phyloP scores from a whole-genome alignment of 2,888 invertebrate species.

The Ormyrus labotus region DNA sequence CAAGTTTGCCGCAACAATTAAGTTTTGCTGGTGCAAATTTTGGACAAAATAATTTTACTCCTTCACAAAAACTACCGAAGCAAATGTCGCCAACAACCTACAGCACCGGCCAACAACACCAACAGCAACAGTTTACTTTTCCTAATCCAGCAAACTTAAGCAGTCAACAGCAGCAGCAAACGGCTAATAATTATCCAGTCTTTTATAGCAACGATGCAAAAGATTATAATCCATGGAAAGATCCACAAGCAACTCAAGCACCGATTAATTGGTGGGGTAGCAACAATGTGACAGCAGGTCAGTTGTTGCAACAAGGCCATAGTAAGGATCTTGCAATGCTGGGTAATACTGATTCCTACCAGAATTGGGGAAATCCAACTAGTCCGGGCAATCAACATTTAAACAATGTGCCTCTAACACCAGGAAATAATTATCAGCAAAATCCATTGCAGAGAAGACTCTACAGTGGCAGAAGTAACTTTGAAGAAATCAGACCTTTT shows the following conservation, averaged over 20 bases:
- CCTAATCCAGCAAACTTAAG: slow-evolving; percentile 60
- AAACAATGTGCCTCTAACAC: slow-evolving; percentile 61
- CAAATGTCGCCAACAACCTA: slow-evolving; percentile 65
- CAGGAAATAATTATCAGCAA: slow-evolving; percentile 66
- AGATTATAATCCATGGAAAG: slow-evolving; percentile 71
- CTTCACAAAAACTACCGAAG: slow-evolving; percentile 63
- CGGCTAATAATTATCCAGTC: slow-evolving; percentile 63
- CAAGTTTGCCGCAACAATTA: slow-evolving; percentile 31
- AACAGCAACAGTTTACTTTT: slow-evolving; percentile 63
- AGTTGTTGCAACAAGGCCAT: slow-evolving; percentile 58
- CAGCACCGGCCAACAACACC: slow-evolving; percentile 58
- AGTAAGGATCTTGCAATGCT: slow-evolving; percentile 60
- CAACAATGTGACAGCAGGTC: slow-evolving; percentile 50
- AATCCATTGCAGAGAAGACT: slow-evolving; percentile 61
- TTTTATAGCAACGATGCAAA: slow-evolving; percentile 66
- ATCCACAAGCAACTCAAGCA: slow-evolving; percentile 66
- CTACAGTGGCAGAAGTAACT: slow-evolving; percentile 63
- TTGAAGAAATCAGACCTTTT: slow-evolving; percentile 64
- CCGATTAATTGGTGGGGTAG: slow-evolving; percentile 70
- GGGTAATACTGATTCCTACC: slow-evolving; percentile 62
- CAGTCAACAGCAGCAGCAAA: slow-evolving; percentile 56
- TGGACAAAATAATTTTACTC: slow-evolving; percentile 63
- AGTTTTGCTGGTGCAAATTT: slow-evolving; percentile 59
- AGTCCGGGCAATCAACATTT: slow-evolving; percentile 59
- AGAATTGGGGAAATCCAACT: slow-evolving; percentile 66